A percentile compares a stretch with the other conserved stretches of the same genome.
These are phyloP conservation scores for Drosophila gaucha DNA, from an alignment of 2,888 invertebrate species.

Conservation along the genomic window DNA sequence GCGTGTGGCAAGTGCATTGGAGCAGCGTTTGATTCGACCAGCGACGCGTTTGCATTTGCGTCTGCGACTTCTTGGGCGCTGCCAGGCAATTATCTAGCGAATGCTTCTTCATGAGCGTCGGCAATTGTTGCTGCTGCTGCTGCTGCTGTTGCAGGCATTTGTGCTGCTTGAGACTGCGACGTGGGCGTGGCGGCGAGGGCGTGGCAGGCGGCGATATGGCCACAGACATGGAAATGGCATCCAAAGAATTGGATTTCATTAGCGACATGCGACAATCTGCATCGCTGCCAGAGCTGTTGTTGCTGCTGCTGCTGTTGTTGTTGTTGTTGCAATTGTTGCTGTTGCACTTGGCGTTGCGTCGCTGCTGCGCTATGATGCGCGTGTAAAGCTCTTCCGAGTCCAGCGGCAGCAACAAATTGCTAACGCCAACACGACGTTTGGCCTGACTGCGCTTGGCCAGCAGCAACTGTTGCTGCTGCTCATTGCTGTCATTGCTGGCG, in stretches of 20 bases:
- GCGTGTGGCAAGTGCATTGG: constrained; percentile 68
- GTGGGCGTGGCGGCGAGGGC: constrained; percentile 78
- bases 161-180: constrained; percentile 77
- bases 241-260: constrained; percentile 83
- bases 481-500: constrained; percentile 11
- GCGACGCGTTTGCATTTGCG: constrained; percentile 51
- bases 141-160: constrained; percentile 66
- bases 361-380: constrained; percentile 81
- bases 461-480: constrained; percentile 19
- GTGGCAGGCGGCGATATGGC: constrained; percentile 80
- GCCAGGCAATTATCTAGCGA: constrained; percentile 74
- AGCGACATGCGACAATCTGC: constrained; percentile 55
- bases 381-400: constrained; percentile 84
- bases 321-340: constrained; percentile 4
- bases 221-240: constrained; percentile 82
- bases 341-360: constrained; percentile 31
- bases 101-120: constrained; percentile 73
- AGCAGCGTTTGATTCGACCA: constrained; percentile 80
- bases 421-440: constrained; percentile 75
- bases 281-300: constrained; percentile 41
- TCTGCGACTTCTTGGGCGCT: constrained; percentile 49
- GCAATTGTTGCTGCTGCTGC: constrained; percentile 50
- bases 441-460: constrained; percentile 59
- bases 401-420: constrained; percentile 77
- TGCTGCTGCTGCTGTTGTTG: constrained; percentile 24